phyloP scores from a whole-genome alignment of 92 coral and sea anemone species.

The Bergia sp. region DNA sequence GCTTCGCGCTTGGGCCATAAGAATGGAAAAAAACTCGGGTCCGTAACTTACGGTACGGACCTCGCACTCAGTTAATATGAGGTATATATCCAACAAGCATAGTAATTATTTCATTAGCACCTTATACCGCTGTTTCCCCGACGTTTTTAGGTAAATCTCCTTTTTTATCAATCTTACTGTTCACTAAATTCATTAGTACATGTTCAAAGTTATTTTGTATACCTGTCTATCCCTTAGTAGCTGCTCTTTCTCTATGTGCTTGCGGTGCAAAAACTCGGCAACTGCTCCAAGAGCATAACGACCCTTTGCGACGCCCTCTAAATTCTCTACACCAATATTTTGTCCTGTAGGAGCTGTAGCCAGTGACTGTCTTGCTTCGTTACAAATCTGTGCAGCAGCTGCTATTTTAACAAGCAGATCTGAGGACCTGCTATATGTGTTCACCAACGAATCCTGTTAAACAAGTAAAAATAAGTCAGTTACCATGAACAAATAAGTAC shows the following conservation, averaged over 20 bases:
- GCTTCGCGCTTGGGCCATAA: too few relatives aligned
- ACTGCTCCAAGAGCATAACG: constrained; percentile 37
- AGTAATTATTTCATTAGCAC: too few relatives aligned
- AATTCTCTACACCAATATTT: not conserved
- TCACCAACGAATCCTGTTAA: constrained; percentile 19
- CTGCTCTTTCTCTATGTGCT: not conserved
- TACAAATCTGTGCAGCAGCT: not conserved
- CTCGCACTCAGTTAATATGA: too few relatives aligned
- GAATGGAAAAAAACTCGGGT: too few relatives aligned
- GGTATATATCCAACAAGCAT: too few relatives aligned
- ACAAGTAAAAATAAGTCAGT: not conserved
- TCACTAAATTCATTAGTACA: not conserved
- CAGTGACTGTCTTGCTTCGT: constrained; percentile 23
- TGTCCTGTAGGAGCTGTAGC: not conserved
- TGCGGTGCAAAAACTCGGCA: constrained; percentile 32
- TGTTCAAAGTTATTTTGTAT: not conserved
- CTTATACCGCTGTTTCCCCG: too few relatives aligned
- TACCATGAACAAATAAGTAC: not conserved
- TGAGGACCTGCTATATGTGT: not conserved
- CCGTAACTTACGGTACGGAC: too few relatives aligned
- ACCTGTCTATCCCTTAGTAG: constrained; percentile 14
- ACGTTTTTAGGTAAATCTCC: too few relatives aligned
- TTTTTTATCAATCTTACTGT: too few relatives aligned
- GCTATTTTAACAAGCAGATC: constrained; percentile 2
- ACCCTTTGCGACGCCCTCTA: constrained; percentile 31